phyloP scores from a whole-genome alignment of 2,888 invertebrate species.

The Cataglyphis cursor region DNA sequence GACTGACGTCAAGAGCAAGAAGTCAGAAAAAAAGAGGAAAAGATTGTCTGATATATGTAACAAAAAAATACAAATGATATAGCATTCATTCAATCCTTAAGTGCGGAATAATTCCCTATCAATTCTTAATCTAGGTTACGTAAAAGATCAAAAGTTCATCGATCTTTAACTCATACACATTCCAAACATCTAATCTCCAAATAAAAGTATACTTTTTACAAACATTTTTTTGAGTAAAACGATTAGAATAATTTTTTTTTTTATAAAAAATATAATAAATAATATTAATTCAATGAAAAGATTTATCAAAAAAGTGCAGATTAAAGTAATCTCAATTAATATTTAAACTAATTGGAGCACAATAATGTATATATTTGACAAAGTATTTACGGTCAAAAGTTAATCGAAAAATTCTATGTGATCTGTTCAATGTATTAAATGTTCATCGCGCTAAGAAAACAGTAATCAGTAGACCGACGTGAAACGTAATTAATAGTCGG shows the following conservation, averaged over 20 bases:
- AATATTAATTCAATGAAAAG: slow-evolving; percentile 13
- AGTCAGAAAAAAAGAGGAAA: slow-evolving; percentile 9
- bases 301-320: neutral
- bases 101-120: slow-evolving; percentile 22
- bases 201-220: neutral
- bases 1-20: slow-evolving; percentile 25
- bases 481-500: slow-evolving; percentile 38
- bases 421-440: neutral
- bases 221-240: neutral
- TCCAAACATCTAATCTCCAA: neutral
- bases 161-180: neutral
- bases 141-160: slow-evolving; percentile 23
- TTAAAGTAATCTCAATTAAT: neutral
- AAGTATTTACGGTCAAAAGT: neutral
- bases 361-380: neutral
- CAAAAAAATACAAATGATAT: slow-evolving; percentile 21
- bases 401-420: neutral
- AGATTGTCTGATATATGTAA: slow-evolving; percentile 50
- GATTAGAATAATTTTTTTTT: neutral
- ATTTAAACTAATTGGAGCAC: neutral
- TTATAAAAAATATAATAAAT: neutral
- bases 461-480: neutral
- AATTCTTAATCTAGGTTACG: slow-evolving; percentile 13
- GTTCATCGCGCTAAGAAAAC: neutral
- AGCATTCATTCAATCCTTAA: slow-evolving; percentile 20